These are phyloP conservation scores for Anolis sagrei DNA, from an alignment of 2,113 vertebrate genomes.

Conservation along the genomic window DNA sequence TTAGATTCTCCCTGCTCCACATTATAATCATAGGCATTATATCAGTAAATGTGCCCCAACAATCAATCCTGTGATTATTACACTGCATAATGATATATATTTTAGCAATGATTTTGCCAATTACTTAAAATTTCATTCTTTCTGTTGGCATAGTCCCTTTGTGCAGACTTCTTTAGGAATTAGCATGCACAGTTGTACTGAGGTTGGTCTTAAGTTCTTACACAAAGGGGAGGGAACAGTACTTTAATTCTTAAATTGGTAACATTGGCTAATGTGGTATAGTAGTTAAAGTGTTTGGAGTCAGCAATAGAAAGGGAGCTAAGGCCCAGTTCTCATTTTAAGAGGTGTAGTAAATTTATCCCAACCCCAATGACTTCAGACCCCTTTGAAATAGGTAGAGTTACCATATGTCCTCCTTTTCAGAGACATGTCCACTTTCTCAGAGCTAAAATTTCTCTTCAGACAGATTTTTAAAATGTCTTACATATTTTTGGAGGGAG, in stretches of 20 bases:
- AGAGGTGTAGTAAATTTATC: no score
- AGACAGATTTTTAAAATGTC: no score
- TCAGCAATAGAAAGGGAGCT: background rate
- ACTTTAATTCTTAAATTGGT: background rate
- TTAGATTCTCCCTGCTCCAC: constrained; percentile 37
- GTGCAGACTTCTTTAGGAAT: constrained; percentile 52
- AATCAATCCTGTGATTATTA: constrained; percentile 67
- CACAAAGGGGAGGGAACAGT: background rate
- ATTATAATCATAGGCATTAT: constrained; percentile 52
- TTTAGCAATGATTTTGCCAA: constrained; percentile 59
- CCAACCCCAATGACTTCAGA: background rate
- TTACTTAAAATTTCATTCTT: constrained; percentile 58
- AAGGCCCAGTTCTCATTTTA: no score
- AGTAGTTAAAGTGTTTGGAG: background rate
- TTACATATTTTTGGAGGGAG: no score
- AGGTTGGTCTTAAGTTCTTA: constrained; percentile 32
- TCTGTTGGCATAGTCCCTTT: constrained; percentile 47
- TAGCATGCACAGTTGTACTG: constrained; percentile 26
- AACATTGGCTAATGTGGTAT: background rate
- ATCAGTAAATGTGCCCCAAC: constrained; percentile 56
- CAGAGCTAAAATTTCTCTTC: no score
- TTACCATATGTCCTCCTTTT: no score
- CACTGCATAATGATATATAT: constrained; percentile 59
- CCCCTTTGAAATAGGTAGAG: no score
- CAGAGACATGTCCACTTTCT: no score